phyloP scores from a whole-genome alignment of 2,113 vertebrate species.

The Chamaea fasciata region DNA sequence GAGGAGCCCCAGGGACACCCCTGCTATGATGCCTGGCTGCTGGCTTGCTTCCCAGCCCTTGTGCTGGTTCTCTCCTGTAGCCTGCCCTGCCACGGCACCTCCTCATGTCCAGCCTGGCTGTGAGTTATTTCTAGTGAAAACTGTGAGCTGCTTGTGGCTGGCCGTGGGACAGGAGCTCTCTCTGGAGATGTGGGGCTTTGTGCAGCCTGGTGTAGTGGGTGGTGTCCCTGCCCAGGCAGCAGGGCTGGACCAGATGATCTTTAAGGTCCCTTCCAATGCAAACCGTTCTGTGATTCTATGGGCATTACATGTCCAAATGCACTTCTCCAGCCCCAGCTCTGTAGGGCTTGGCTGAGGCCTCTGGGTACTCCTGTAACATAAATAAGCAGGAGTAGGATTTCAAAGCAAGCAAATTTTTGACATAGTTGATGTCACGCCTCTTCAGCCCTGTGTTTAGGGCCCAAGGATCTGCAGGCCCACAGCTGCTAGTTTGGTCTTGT shows the following conservation, averaged over 20 bases:
- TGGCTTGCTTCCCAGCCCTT: not conserved
- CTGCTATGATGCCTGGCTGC: fast-evolving
- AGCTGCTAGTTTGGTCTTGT: slow-evolving; percentile 1
- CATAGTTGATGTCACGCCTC: not conserved
- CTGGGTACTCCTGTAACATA: not conserved
- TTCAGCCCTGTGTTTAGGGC: not conserved
- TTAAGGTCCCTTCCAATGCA: not conserved
- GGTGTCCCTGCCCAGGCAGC: not conserved
- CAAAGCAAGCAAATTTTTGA: slow-evolving; percentile 21
- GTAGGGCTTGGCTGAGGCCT: not conserved
- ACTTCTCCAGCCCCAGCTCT: not conserved
- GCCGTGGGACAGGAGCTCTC: not conserved
- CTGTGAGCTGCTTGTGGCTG: not conserved
- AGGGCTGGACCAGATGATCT: not conserved
- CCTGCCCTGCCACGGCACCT: not conserved
- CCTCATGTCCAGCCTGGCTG: not conserved
- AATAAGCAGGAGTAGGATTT: slow-evolving; percentile 37
- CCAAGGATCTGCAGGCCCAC: not conserved
- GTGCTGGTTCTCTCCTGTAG: not conserved
- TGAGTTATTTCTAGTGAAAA: not conserved
- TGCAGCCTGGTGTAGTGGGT: not conserved
- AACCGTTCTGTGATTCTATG: not conserved
- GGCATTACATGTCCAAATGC: not conserved
- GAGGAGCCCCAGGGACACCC: not conserved
- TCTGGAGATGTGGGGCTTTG: not conserved